Evolutionary conservation across 1,140 invertebrate species (phyloP).

Genomic region (Heterodera schachtii): DNA sequence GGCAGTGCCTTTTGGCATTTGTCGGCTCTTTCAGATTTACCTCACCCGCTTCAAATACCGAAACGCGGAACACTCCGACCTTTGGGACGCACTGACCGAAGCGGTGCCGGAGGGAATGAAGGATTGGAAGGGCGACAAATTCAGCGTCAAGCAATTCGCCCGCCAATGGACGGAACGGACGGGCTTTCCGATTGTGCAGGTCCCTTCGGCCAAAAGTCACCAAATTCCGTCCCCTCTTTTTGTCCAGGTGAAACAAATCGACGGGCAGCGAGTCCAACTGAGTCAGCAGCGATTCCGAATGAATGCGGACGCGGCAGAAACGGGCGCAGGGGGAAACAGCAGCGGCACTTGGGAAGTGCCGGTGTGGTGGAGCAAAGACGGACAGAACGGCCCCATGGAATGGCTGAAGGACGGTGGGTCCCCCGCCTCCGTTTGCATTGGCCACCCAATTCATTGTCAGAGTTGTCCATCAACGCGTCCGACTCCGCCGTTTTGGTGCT

Average conservation of each 20-base stretch:
- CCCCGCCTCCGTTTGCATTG: neutral
- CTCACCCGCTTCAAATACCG: constrained; percentile 55
- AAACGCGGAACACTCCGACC: constrained; percentile 53
- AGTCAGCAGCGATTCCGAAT: constrained; percentile 61
- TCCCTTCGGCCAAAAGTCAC: neutral
- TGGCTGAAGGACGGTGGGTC: constrained; percentile 48
- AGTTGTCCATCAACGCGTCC: neutral
- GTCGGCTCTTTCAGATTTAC: constrained; percentile 49
- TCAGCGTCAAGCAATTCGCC: constrained; percentile 56
- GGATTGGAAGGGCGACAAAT: constrained; percentile 56
- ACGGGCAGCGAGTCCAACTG: constrained; percentile 51
- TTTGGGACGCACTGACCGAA: constrained; percentile 56
- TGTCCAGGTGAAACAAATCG: constrained; percentile 53
- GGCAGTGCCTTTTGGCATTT: too few species aligned
- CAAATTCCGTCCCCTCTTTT: neutral
- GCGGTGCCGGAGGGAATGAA: constrained; percentile 50
- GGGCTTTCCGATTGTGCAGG: constrained; percentile 54
- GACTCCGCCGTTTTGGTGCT: constrained; percentile 34
- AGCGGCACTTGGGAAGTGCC: constrained; percentile 48
- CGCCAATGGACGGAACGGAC: constrained; percentile 60
- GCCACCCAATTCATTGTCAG: neutral
- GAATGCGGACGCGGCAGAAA: constrained; percentile 35
- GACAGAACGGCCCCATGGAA: constrained; percentile 40
- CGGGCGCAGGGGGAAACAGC: neutral
- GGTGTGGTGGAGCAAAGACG: constrained; percentile 52